These are phyloP conservation scores for Aleiodes alternator DNA, from an alignment of 2,888 invertebrate species.

Conservation along the genomic window DNA sequence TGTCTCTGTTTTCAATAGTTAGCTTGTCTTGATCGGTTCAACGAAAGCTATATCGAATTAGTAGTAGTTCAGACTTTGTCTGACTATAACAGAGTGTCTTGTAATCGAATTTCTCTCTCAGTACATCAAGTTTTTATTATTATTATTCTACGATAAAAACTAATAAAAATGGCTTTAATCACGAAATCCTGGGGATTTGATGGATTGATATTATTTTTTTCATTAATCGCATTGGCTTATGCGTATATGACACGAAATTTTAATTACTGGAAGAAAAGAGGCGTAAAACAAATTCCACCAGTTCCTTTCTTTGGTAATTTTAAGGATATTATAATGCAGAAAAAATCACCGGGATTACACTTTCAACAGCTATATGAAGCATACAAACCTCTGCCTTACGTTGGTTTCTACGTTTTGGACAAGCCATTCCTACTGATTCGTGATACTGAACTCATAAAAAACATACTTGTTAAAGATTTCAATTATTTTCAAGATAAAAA, in stretches of 20 bases:
- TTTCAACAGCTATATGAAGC: slow-evolving; percentile 71
- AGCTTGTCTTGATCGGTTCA: too few species aligned
- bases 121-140: too few species aligned
- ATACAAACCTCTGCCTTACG: slow-evolving; percentile 66
- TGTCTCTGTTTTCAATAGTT: too few species aligned
- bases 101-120: too few species aligned
- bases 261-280: slow-evolving; percentile 71
- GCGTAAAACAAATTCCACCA: slow-evolving; percentile 71
- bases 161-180: slow-evolving; percentile 59
- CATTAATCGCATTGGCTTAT: slow-evolving; percentile 54
- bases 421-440: slow-evolving; percentile 74
- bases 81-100: too few species aligned
- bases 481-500: slow-evolving; percentile 73
- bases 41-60: too few species aligned
- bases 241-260: slow-evolving; percentile 66
- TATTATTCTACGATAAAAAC: not conserved
- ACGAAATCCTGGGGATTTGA: slow-evolving; percentile 62
- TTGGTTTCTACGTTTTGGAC: slow-evolving; percentile 73
- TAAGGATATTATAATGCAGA: slow-evolving; percentile 64
- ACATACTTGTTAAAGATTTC: slow-evolving; percentile 76
- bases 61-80: too few species aligned
- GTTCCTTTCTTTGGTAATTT: slow-evolving; percentile 75
- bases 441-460: slow-evolving; percentile 75
- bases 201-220: slow-evolving; percentile 54
- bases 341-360: slow-evolving; percentile 67